phyloP scores from a whole-genome alignment of 2,113 vertebrate species.

The Callopanchax toddi region DNA sequence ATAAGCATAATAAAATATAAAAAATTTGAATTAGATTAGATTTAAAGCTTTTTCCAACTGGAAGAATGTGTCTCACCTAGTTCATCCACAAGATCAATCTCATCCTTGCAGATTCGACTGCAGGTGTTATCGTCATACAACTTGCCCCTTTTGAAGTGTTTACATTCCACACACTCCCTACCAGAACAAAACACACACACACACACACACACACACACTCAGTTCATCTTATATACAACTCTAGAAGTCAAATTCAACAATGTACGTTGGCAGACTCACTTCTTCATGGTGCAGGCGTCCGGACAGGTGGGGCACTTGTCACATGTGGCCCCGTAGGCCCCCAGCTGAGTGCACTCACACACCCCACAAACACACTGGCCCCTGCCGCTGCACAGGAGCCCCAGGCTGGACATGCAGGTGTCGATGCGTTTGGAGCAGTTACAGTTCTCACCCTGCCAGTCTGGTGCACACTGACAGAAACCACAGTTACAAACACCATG shows the following conservation, averaged over 20 bases:
- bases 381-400: slow-evolving; percentile 90
- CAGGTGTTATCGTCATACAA: slow-evolving; percentile 86
- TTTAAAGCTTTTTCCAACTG: too few relatives aligned
- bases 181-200: slow-evolving; percentile 12
- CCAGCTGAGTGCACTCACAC: slow-evolving; percentile 92
- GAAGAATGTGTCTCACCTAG: slow-evolving; percentile 78
- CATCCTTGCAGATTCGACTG: slow-evolving; percentile 88
- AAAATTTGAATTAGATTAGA: too few relatives aligned
- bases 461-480: slow-evolving; percentile 89
- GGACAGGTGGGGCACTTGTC: slow-evolving; percentile 98
- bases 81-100: slow-evolving; percentile 85
- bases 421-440: slow-evolving; percentile 94
- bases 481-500: slow-evolving; percentile 93
- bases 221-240: neutral
- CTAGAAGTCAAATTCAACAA: neutral
- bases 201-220: neutral
- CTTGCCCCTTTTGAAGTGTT: slow-evolving; percentile 88
- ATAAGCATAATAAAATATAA: too few relatives aligned
- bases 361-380: slow-evolving; percentile 92
- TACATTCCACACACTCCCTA: slow-evolving; percentile 96
- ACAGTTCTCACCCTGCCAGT: slow-evolving; percentile 94
- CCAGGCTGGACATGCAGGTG: slow-evolving; percentile 91
- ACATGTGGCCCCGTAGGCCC: slow-evolving; percentile 92
- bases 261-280: slow-evolving; percentile 74
- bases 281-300: slow-evolving; percentile 95